These are phyloP conservation scores for Drosophila mettleri DNA, from an alignment of 2,888 invertebrate species.

Conservation along the genomic window DNA sequence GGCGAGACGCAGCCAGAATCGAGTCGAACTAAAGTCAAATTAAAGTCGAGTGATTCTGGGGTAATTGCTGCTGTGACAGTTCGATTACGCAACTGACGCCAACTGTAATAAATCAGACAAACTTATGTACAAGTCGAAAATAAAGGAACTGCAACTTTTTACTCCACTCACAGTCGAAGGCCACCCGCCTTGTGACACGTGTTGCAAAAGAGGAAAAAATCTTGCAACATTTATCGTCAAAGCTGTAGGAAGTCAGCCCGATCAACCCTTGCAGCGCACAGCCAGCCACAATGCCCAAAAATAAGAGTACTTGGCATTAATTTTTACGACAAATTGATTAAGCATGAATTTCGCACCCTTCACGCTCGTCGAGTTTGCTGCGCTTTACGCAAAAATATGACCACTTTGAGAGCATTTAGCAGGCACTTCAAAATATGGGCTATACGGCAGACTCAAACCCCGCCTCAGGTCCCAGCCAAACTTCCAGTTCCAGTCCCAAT, in stretches of 20 bases:
- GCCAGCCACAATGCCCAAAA: constrained; percentile 18
- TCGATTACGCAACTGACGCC: constrained; percentile 64
- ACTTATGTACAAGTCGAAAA: constrained; percentile 53
- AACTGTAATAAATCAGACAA: constrained; percentile 60
- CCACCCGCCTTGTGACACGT: constrained; percentile 60
- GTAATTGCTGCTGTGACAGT: constrained; percentile 75
- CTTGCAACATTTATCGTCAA: constrained; percentile 67
- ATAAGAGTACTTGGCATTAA: constrained; percentile 72
- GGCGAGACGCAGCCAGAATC: constrained; percentile 26
- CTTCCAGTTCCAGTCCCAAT: constrained; percentile 54
- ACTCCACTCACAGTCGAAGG: constrained; percentile 15
- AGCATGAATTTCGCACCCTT: constrained; percentile 77
- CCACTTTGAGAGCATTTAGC: constrained; percentile 80
- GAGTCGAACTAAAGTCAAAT: constrained; percentile 15
- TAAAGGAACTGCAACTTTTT: neutral
- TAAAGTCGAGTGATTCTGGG: constrained; percentile 16
- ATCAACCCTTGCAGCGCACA: constrained; percentile 37
- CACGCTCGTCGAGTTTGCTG: constrained; percentile 2
- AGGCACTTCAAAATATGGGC: constrained; percentile 73
- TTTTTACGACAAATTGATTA: constrained; percentile 85
- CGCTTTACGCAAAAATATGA: constrained; percentile 46
- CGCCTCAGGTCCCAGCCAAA: constrained; percentile 29
- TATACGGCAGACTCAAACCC: constrained; percentile 9
- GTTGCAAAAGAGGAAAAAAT: constrained; percentile 44
- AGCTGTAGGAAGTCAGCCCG: constrained; percentile 21